These are phyloP conservation scores for Sminthurinus aureus DNA, from an alignment of 2,888 invertebrate species.

Conservation along the genomic window DNA sequence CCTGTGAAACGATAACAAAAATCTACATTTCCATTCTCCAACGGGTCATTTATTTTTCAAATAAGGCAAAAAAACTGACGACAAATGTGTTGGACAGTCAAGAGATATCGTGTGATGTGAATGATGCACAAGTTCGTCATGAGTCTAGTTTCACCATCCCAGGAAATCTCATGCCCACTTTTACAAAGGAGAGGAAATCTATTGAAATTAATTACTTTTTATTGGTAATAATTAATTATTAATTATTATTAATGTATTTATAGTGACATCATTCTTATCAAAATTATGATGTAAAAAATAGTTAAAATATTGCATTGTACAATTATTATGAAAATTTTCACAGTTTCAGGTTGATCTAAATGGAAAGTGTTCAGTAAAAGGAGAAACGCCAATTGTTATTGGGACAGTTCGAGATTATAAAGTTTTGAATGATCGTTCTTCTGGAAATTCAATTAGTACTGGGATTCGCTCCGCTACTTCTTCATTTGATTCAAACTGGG, in stretches of 20 bases:
- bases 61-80: conserved; percentile 20
- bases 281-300: not conserved
- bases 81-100: not conserved
- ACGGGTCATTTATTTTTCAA: conserved; percentile 23
- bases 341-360: conserved; percentile 31
- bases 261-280: too few species aligned
- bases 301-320: not conserved
- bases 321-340: too few species aligned
- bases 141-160: not conserved
- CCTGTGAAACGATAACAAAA: conserved; percentile 13
- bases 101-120: not conserved
- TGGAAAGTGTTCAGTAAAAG: conserved; percentile 25
- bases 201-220: conserved; percentile 31
- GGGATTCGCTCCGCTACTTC: not conserved
- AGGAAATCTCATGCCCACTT: conserved; percentile 26
- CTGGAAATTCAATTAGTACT: not conserved
- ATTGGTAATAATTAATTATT: conserved; percentile 22
- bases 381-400: conserved; percentile 30
- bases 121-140: conserved; percentile 20
- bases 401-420: conserved; percentile 32
- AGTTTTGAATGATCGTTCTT: too few species aligned
- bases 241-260: too few species aligned
- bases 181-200: conserved; percentile 9
- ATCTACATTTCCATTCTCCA: conserved; percentile 6
- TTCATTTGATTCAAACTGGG: conserved; percentile 9